These are phyloP conservation scores for Acronicta aceris DNA, from an alignment of 2,888 invertebrate species.

Conservation along the genomic window DNA sequence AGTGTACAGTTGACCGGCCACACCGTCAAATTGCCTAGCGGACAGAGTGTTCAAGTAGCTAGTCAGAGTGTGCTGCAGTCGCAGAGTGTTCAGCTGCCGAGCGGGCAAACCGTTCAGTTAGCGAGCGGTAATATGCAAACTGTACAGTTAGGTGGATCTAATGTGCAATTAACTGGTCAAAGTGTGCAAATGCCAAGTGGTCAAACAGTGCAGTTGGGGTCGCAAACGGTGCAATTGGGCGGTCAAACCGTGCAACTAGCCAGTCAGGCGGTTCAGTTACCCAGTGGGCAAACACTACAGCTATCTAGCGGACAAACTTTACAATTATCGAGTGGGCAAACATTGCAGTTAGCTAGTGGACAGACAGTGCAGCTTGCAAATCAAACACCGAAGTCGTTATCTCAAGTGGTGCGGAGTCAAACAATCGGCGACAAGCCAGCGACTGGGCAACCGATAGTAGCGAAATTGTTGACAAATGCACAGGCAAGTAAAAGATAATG, in stretches of 20 bases:
- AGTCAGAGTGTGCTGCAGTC: conserved; percentile 75
- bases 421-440: conserved; percentile 73
- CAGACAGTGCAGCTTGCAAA: conserved; percentile 80
- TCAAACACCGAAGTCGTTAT: conserved; percentile 71
- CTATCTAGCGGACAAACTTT: conserved; percentile 77
- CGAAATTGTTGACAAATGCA: conserved; percentile 93
- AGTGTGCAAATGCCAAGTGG: conserved; percentile 67
- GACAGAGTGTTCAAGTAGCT: conserved; percentile 79
- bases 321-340: conserved; percentile 78
- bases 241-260: conserved; percentile 69
- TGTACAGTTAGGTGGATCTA: conserved; percentile 61
- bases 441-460: conserved; percentile 89
- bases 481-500: conserved; percentile 80
- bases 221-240: conserved; percentile 61
- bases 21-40: conserved; percentile 84
- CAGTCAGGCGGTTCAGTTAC: conserved; percentile 81
- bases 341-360: conserved; percentile 76
- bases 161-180: conserved; percentile 65
- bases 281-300: conserved; percentile 85
- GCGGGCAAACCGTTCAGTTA: conserved; percentile 78
- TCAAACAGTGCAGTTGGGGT: conserved; percentile 64
- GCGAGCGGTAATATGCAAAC: conserved; percentile 72
- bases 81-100: conserved; percentile 74
- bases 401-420: conserved; percentile 80
- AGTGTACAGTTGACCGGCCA: conserved; percentile 83